Conservation (phyloP, 23 tunicate genomes). For the Styela clava region DNA sequence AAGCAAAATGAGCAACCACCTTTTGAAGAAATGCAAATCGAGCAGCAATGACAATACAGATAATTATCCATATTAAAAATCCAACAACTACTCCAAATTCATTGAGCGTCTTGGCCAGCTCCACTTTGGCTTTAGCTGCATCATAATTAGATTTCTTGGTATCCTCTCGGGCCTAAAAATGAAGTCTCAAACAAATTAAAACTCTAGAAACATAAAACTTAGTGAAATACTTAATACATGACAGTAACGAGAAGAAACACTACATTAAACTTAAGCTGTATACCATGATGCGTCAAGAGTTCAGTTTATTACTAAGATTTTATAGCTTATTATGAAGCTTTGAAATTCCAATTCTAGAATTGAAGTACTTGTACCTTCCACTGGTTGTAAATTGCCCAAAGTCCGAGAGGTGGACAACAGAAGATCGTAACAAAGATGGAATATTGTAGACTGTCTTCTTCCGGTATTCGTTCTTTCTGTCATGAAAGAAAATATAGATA, state of each 20-base stretch:
- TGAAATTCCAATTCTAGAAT: no score
- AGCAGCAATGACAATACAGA: not conserved
- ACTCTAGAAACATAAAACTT: no score
- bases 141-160: not conserved
- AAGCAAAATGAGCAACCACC: slow-evolving; percentile 1
- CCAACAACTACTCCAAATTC: slow-evolving; percentile 15
- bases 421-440: slow-evolving; percentile 3
- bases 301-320: no score
- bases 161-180: not conserved
- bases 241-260: no score
- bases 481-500: not conserved
- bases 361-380: slow-evolving; percentile 14
- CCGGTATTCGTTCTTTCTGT: not conserved
- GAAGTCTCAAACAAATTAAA: not conserved
- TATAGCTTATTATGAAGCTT: no score
- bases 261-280: no score
- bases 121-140: not conserved
- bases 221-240: no score
- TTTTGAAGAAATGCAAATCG: slow-evolving; percentile 14
- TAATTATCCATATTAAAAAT: slow-evolving; percentile 3
- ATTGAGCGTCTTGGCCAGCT: not conserved
- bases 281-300: no score
- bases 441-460: slow-evolving; percentile 15
- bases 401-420: slow-evolving; percentile 24
- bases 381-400: slow-evolving; percentile 6